phyloP scores from a whole-genome alignment of 2,113 vertebrate genomes.

The Dicerorhinus sumatrensis region DNA sequence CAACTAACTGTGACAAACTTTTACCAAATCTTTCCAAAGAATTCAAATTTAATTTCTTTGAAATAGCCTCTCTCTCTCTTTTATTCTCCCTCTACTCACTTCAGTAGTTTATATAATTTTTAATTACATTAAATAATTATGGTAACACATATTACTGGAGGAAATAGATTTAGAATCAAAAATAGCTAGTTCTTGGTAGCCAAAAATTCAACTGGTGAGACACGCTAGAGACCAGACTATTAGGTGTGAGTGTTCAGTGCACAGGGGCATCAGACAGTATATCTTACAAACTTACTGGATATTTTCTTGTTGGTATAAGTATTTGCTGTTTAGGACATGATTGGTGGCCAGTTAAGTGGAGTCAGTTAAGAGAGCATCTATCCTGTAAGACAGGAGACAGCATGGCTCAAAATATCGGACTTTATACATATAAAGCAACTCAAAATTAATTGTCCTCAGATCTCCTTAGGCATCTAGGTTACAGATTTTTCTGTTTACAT shows the following conservation, averaged over 20 bases:
- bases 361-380: background rate
- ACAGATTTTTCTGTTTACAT: background rate
- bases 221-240: background rate
- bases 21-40: background rate
- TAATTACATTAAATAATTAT: background rate
- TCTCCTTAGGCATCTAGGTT: background rate
- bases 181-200: background rate
- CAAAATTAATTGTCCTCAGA: background rate
- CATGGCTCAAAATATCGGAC: background rate
- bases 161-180: background rate
- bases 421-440: background rate
- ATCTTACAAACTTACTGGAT: background rate
- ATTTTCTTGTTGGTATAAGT: background rate
- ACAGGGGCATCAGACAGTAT: background rate
- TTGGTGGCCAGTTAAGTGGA: background rate
- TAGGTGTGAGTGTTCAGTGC: background rate
- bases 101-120: background rate
- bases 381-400: background rate
- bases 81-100: background rate
- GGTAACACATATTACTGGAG: background rate
- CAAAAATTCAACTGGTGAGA: background rate
- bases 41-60: background rate
- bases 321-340: background rate
- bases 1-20: background rate
- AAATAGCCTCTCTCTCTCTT: background rate